Conservation (phyloP, 2,113 vertebrate species). For the Neolamprologus devosi region DNA sequence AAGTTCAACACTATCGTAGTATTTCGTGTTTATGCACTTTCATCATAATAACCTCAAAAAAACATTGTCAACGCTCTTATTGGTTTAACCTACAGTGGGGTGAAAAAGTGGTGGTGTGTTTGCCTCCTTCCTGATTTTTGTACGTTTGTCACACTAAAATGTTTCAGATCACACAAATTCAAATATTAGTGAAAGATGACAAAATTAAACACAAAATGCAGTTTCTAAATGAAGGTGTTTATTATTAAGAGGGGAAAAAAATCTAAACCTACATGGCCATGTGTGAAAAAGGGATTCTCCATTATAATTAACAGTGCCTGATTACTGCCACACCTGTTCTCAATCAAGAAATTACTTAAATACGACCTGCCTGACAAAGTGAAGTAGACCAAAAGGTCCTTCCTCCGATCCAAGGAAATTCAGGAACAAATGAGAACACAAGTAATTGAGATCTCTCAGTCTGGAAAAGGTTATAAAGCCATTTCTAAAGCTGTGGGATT, state of each 20-base stretch:
- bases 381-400: not conserved
- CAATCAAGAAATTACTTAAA: not conserved
- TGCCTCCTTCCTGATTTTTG: not conserved
- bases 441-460: not conserved
- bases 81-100: not conserved
- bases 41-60: not conserved
- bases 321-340: not conserved
- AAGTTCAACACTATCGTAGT: not conserved
- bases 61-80: accelerated
- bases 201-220: not conserved
- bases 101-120: not conserved
- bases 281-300: not conserved
- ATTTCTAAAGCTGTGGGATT: not conserved
- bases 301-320: not conserved
- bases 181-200: not conserved
- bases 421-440: not conserved
- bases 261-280: not conserved
- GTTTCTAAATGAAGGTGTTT: not conserved
- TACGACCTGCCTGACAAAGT: not conserved
- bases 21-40: not conserved
- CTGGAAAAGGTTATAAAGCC: not conserved
- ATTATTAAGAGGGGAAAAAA: not conserved
- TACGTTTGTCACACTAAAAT: not conserved
- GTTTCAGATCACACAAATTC: not conserved
- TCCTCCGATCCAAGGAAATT: not conserved